Evolutionary conservation across 1,140 invertebrate genomes (phyloP).

Genomic region (Orussus abietinus): DNA sequence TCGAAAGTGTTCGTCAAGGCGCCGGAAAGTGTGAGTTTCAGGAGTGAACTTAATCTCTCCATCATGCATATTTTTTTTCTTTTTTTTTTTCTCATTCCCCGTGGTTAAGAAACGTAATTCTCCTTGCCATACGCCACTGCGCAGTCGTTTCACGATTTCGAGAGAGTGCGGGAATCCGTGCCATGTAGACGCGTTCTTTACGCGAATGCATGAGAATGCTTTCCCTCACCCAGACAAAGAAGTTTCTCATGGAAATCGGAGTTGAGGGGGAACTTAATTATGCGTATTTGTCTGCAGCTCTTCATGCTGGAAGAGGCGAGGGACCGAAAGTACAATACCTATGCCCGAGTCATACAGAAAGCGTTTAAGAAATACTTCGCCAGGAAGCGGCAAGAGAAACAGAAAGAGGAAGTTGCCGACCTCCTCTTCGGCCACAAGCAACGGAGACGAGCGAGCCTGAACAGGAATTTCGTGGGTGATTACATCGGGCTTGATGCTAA

Average conservation of each 20-base stretch:
- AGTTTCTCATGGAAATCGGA: neutral
- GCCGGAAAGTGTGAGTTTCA: constrained; percentile 64
- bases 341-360: constrained; percentile 70
- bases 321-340: constrained; percentile 68
- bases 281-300: constrained; percentile 54
- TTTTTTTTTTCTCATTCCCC: neutral
- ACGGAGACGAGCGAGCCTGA: constrained; percentile 62
- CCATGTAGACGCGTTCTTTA: too few relatives aligned
- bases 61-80: too few relatives aligned
- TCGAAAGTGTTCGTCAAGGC: constrained; percentile 77
- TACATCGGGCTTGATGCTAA: constrained; percentile 70
- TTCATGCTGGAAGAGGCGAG: constrained; percentile 72
- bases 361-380: constrained; percentile 70
- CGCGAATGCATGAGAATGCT: neutral
- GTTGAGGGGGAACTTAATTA: constrained; percentile 13
- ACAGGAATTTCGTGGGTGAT: constrained; percentile 72
- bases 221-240: neutral
- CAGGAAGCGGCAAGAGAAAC: constrained; percentile 58
- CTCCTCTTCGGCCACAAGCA: constrained; percentile 69
- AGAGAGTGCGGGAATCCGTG: too few relatives aligned
- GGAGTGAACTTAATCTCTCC: neutral
- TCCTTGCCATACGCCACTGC: too few relatives aligned
- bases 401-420: constrained; percentile 61
- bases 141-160: too few relatives aligned
- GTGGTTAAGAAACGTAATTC: neutral